phyloP scores from a whole-genome alignment of 2,888 invertebrate genomes.

The Thyatira batis region DNA sequence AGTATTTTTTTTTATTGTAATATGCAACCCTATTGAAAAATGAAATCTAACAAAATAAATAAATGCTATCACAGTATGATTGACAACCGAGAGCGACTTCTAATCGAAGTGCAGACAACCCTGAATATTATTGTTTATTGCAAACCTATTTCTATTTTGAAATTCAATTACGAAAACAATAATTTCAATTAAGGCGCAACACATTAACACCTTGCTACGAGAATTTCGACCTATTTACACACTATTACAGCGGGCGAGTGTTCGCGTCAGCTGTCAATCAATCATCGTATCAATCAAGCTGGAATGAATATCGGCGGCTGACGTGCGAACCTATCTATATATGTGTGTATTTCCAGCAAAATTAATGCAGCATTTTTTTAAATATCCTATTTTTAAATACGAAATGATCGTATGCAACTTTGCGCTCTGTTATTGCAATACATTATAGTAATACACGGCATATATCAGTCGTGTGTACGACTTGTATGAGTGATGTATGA shows the following conservation, averaged over 20 bases:
- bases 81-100: background rate
- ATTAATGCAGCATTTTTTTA: background rate
- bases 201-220: conserved; percentile 15
- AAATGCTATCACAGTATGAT: background rate
- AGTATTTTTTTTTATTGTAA: too few species aligned
- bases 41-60: background rate
- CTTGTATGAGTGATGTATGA: background rate
- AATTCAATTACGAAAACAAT: conserved; percentile 23
- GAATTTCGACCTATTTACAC: conserved; percentile 29
- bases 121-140: conserved; percentile 1
- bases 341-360: background rate
- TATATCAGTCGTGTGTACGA: background rate
- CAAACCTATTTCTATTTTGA: conserved; percentile 15
- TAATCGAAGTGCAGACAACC: background rate
- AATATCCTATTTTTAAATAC: background rate
- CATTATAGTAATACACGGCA: background rate
- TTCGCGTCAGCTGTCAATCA: conserved; percentile 63
- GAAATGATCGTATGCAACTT: background rate
- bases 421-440: background rate
- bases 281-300: conserved; percentile 53
- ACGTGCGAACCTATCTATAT: conserved; percentile 11
- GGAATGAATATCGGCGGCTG: conserved; percentile 28
- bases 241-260: conserved; percentile 19
- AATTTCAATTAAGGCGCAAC: conserved; percentile 18
- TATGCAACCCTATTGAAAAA: background rate